These are phyloP conservation scores for Aspidiotus destructor DNA, from an alignment of 2,888 invertebrate species.

Conservation along the genomic window DNA sequence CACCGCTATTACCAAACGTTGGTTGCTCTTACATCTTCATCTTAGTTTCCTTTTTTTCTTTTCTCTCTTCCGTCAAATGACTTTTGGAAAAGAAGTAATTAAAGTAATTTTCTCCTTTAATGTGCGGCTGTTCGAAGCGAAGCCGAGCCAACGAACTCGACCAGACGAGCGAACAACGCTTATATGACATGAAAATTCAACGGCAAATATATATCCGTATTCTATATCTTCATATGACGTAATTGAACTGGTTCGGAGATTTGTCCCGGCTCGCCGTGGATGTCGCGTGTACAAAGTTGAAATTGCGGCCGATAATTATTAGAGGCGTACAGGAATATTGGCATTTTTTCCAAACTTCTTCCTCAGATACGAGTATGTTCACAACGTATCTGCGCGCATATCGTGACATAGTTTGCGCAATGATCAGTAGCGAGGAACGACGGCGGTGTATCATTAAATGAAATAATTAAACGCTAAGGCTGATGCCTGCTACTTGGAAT, in stretches of 20 bases:
- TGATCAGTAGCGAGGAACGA: too few species aligned
- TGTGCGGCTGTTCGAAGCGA: background rate
- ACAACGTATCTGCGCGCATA: background rate
- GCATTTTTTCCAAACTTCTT: background rate
- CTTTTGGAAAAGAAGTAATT: conserved; percentile 13
- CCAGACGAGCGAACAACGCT: background rate
- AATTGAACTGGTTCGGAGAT: too few species aligned
- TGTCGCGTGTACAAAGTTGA: too few species aligned
- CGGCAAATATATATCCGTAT: too few species aligned
- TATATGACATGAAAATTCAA: too few species aligned
- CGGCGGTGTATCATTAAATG: background rate
- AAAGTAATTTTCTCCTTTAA: conserved; percentile 17
- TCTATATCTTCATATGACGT: too few species aligned
- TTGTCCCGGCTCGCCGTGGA: too few species aligned
- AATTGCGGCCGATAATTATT: background rate
- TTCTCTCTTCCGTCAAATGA: conserved; percentile 11
- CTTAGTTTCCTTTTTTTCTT: background rate
- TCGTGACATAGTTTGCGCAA: conserved; percentile 2
- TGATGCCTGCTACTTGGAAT: background rate
- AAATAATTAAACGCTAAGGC: background rate
- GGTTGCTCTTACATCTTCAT: conserved; percentile 15
- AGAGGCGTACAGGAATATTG: background rate
- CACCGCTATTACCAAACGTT: conserved; percentile 8
- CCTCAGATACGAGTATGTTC: background rate
- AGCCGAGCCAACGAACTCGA: background rate